Evolutionary conservation across 2,888 invertebrate genomes (phyloP), one percentile per base, ranked within the genome.

Genomic region (Amiota mariae): DNA sequence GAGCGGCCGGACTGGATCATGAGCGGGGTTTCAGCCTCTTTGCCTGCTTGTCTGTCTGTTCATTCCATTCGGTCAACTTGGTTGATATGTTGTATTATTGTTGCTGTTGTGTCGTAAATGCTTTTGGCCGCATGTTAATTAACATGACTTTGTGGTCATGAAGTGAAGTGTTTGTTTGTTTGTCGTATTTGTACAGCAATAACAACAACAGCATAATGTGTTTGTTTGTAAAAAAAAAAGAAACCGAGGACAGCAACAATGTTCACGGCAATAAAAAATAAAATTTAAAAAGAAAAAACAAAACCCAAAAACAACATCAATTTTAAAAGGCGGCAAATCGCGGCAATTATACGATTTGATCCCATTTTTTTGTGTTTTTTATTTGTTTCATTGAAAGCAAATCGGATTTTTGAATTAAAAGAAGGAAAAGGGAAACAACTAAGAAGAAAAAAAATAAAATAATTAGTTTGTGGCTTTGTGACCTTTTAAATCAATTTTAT

Each of bases 141-240:
- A 83, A 85, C 86, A 79, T 81, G 85, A 80, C 85, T 85, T 84
- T 85, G 86, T 80, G 85, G 85, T 84, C 79, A 80, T 36, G 36
- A 36, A 82, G 77, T 79, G 76, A 57, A 71, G 67, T 72, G 56
- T 72, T 63, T 70, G 54, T 47, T n/a, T 47, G 46, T 63, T 36
- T 18, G 36, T 49, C 72, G 74, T 81, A 84, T 83, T 80, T 83
- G 82, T 78, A 6, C 36, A 36, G 36, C 6, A 4, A 36, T 36
- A 36, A 36, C 36, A 36, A 36, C 36, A 36, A 36, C 36, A 36
- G 81, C 78, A 77, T 81, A 85, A 84, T 82, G 80, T 83, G 85
- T 84, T 83, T 83, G 82, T 77, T 81, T 84, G n/a, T n/a, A n/a
- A n/a, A n/a, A 77, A 81, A 77, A 81, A 76, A 76, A 79, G 76